These are phyloP conservation scores for Carassius gibelio DNA, from an alignment of 2,113 vertebrate species.

Conservation along the genomic window DNA sequence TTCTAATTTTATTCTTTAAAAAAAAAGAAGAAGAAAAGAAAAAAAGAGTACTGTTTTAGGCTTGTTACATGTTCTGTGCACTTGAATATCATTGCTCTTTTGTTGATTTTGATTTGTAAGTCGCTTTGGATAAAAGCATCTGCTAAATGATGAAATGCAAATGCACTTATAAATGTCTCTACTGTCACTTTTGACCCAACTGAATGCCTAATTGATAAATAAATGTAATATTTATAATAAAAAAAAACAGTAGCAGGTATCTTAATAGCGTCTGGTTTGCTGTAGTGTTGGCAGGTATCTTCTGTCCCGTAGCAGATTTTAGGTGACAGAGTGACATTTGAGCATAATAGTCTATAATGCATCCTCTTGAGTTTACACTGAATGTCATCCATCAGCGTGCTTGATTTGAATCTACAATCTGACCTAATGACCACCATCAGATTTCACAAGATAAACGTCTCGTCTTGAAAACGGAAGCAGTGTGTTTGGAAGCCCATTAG, in stretches of 20 bases:
- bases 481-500: slow-evolving; percentile 11
- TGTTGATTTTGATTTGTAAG: too few species aligned
- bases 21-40: too few species aligned
- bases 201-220: too few species aligned
- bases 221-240: too few species aligned
- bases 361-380: not conserved
- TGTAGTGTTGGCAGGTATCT: not conserved
- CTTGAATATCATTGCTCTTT: too few species aligned
- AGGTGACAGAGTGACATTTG: not conserved
- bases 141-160: too few species aligned
- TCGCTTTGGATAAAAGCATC: too few species aligned
- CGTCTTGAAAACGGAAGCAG: not conserved
- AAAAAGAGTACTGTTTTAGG: too few species aligned
- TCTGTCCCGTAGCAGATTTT: not conserved
- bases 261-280: not conserved
- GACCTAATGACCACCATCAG: not conserved
- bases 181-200: not conserved
- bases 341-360: not conserved
- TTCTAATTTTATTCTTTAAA: too few species aligned
- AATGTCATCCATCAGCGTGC: not conserved
- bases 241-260: not conserved
- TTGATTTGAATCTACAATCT: not conserved
- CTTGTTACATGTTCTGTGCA: too few species aligned
- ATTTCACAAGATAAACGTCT: not conserved
- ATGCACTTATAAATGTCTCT: not conserved